These are phyloP conservation scores for Nannoperca obscura DNA, from an alignment of 2,797 vertebrate species.

Conservation along the genomic window DNA sequence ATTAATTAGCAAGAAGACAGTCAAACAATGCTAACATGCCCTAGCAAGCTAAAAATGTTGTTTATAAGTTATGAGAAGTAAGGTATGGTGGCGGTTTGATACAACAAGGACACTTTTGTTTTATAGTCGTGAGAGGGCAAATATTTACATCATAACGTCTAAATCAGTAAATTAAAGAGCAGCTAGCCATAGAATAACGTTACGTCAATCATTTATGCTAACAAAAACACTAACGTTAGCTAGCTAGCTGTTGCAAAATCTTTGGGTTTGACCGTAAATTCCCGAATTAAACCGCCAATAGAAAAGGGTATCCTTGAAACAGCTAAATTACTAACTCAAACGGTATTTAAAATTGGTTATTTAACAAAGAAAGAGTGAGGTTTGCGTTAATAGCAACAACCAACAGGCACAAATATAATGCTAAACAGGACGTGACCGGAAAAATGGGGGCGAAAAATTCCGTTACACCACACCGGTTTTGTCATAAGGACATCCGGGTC, in stretches of 20 bases:
- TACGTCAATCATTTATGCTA: background rate
- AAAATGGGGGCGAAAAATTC: background rate
- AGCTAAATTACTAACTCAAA: background rate
- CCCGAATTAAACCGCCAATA: background rate
- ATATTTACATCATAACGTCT: background rate
- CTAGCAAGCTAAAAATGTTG: background rate
- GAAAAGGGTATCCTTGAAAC: accelerated
- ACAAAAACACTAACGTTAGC: background rate
- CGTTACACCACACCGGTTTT: constrained; percentile 21
- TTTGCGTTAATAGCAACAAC: background rate
- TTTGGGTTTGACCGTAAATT: background rate
- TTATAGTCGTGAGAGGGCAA: background rate
- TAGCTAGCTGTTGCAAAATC: background rate
- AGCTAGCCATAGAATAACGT: background rate
- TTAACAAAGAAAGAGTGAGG: accelerated
- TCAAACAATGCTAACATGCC: background rate
- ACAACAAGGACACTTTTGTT: too few species aligned
- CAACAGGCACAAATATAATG: background rate
- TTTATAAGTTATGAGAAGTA: too few species aligned
- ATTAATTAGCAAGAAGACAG: background rate
- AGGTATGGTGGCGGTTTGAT: background rate
- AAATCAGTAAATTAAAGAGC: background rate
- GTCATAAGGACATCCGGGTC: constrained; percentile 67
- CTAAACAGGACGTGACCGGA: background rate
- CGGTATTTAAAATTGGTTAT: background rate